Evolutionary conservation across 2,888 invertebrate genomes (phyloP), one percentile per base, ranked within the genome.

Genomic region (Zootermopsis nevadensis): DNA sequence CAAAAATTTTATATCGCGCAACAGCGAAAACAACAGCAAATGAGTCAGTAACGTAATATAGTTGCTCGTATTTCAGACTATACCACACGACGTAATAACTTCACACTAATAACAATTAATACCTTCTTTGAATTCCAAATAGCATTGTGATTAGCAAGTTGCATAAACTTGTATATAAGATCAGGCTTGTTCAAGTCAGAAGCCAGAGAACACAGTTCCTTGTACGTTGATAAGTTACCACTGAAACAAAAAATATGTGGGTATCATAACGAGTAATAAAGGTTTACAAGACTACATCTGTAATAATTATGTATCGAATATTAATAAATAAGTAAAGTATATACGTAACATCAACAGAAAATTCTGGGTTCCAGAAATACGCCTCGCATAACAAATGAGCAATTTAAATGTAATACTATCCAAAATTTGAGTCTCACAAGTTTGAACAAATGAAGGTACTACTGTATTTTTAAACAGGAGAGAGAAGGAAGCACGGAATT

Each of bases 101-200:
- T 27, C n/a, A 10, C 60, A 60, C 10, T 60, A 60, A 60, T 48
- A 19, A 60, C 15, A 6, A 60, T 7, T 24, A 76, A 53, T 89
- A 94, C 94, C 91, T 96, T 96, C 88, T 97, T 97, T 12, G 97
- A 97, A 87, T 97, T 98, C 98, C 98, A 99, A 82, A 96, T 92
- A 1, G 97, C 95, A 89, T 98, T 97, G 88, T 98, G 97, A 91
- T 98, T 98, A 0, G 98, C 98, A 85, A 98, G 91, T 89, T 98
- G 96, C 96, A 99, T 96, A 89, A 99, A 99, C 89, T 97, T 97
- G 90, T 99, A 99, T 85, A 98, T 93, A 85, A 99, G 92, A 88
- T 98, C 98, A 0, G 98, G 98, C 88, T 98, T 97, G 88, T 98
- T 98, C 85, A 99, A 91, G 89, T 98, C 98, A 0, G 97, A 97